phyloP scores from a whole-genome alignment of 2,797 vertebrate genomes.

The Eleutherodactylus coqui region DNA sequence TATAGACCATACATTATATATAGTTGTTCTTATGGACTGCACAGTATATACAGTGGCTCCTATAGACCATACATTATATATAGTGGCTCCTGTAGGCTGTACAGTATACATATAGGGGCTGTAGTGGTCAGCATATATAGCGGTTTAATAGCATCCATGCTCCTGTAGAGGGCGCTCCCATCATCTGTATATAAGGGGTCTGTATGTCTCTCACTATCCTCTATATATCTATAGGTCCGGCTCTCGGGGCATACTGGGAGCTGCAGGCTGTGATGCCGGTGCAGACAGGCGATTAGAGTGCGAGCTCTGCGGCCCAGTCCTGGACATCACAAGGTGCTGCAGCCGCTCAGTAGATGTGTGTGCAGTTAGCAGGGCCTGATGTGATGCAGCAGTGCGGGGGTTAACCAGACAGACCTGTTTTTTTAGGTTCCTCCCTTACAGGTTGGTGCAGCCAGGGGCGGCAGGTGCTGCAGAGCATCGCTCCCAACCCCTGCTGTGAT shows the following conservation, averaged over 20 bases:
- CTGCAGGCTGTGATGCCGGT: not conserved
- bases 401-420: not conserved
- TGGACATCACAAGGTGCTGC: too few species aligned
- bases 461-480: not conserved
- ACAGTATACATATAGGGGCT: not conserved
- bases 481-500: not conserved
- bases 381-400: not conserved
- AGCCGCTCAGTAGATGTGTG: not conserved
- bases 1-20: not conserved
- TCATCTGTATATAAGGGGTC: too few species aligned
- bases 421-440: slow-evolving; percentile 1
- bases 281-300: too few species aligned
- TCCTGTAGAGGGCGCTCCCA: not conserved
- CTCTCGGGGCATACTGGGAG: not conserved
- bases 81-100: not conserved
- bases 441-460: not conserved
- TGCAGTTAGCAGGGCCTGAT: not conserved
- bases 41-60: not conserved
- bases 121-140: too few species aligned
- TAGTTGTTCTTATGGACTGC: not conserved
- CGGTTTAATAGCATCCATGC: too few species aligned
- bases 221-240: not conserved
- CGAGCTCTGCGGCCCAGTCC: too few species aligned
- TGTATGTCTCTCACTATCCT: too few species aligned
- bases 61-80: not conserved